Conservation (phyloP, 2,113 vertebrate genomes). For the Platanista minor region DNA sequence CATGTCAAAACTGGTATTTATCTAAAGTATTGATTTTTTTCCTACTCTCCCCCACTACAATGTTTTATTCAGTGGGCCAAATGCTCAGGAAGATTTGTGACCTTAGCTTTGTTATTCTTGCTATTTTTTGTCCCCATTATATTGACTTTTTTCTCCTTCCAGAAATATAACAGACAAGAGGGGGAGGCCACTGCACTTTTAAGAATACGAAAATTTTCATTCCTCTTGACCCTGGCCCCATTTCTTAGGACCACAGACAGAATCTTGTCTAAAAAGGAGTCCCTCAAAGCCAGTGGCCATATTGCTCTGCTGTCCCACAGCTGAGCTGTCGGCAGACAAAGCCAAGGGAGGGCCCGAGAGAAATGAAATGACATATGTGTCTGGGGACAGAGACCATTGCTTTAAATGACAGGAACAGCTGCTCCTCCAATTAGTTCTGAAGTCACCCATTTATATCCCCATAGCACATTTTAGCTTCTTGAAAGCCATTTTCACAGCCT, state of each 20-base stretch:
- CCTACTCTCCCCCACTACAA: neutral
- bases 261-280: slow-evolving; percentile 11
- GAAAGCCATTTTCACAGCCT: neutral
- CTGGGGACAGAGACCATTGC: neutral
- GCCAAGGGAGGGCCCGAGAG: neutral
- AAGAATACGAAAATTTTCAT: slow-evolving; percentile 38
- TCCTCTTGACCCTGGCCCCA: slow-evolving; percentile 22
- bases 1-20: neutral
- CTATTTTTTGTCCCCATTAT: slow-evolving; percentile 38
- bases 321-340: neutral
- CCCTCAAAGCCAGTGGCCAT: neutral
- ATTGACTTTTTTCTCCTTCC: neutral
- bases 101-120: neutral
- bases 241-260: slow-evolving; percentile 33
- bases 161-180: slow-evolving; percentile 29
- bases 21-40: neutral
- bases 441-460: neutral
- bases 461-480: neutral
- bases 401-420: neutral
- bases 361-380: neutral
- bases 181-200: neutral
- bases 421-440: slow-evolving; percentile 39
- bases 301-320: neutral
- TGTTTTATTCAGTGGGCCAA: slow-evolving; percentile 3
- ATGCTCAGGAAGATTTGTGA: slow-evolving; percentile 8